These are phyloP conservation scores for Dynastes tityus DNA, from an alignment of 2,888 invertebrate species.

Conservation along the genomic window DNA sequence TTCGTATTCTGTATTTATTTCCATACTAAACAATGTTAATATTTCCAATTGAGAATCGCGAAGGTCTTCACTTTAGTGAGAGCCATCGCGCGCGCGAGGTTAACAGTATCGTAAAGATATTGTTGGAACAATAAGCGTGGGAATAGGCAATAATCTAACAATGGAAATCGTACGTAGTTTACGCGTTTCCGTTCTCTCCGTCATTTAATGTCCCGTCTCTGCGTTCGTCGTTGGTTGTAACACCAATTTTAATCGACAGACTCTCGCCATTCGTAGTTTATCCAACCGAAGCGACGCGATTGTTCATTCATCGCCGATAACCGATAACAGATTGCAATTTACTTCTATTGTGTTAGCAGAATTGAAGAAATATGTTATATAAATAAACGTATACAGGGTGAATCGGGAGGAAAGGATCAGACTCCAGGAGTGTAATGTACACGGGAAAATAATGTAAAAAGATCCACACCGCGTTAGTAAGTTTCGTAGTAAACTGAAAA, in stretches of 20 bases:
- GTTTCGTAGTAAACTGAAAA: too few relatives aligned
- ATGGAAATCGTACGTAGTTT: conserved; percentile 3
- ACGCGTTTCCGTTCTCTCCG: conserved; percentile 12
- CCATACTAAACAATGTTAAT: neutral
- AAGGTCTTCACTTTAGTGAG: neutral
- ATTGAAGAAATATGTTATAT: too few relatives aligned
- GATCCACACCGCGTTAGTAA: too few relatives aligned
- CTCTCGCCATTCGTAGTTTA: neutral
- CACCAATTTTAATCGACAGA: neutral
- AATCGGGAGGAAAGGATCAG: too few relatives aligned
- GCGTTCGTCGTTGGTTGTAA: neutral
- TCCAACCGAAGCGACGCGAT: neutral
- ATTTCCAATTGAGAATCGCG: neutral
- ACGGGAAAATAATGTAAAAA: too few relatives aligned
- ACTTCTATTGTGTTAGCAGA: too few relatives aligned
- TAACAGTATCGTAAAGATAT: conserved; percentile 18
- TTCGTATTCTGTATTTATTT: too few relatives aligned
- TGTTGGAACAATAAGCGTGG: conserved; percentile 13
- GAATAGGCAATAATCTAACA: conserved; percentile 10
- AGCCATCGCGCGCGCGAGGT: neutral
- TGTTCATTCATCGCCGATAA: conserved; percentile 3
- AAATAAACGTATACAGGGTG: too few relatives aligned
- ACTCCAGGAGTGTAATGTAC: too few relatives aligned
- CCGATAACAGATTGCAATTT: too few relatives aligned
- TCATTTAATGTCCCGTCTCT: neutral